A percentile compares a stretch with the other conserved stretches of the same genome.
Evolutionary conservation across 1,140 invertebrate genomes (phyloP).

Genomic region (Microplitis mediator): DNA sequence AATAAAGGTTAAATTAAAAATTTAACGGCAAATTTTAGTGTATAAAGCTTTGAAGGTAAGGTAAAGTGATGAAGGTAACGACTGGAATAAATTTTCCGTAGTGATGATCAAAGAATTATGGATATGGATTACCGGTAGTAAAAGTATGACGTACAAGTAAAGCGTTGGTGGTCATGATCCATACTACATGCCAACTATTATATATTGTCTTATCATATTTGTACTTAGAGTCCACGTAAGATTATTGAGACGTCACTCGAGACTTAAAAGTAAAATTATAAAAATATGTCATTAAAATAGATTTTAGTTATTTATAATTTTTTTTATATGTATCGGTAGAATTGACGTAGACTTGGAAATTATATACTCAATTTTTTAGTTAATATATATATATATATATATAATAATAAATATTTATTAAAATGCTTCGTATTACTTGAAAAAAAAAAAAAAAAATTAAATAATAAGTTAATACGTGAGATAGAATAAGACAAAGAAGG

Average conservation of each 20-base stretch:
- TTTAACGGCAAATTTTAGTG: not conserved
- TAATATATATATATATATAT: no score
- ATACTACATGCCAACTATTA: not conserved
- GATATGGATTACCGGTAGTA: not conserved
- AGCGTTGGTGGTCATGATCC: not conserved
- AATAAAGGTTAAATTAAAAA: not conserved
- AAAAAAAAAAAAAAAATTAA: not conserved
- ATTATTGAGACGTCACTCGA: no score
- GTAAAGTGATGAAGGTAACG: not conserved
- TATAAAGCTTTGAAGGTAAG: slow-evolving; percentile 1
- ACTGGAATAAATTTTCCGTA: slow-evolving; percentile 15
- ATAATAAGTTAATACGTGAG: not conserved
- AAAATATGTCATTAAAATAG: no score
- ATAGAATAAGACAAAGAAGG: slow-evolving; percentile 8
- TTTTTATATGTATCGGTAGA: no score
- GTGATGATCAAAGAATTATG: slow-evolving; percentile 24
- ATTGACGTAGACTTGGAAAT: no score
- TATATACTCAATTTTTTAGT: no score
- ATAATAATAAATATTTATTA: not conserved
- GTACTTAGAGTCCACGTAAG: no score
- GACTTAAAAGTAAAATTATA: no score
- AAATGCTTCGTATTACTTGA: not conserved
- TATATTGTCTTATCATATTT: no score
- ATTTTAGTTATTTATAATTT: no score
- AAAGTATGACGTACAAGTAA: slow-evolving; percentile 6